Evolutionary conservation across 2,113 vertebrate genomes (phyloP), one percentile per base, ranked within the genome.

Genomic region (Pavo muticus): DNA sequence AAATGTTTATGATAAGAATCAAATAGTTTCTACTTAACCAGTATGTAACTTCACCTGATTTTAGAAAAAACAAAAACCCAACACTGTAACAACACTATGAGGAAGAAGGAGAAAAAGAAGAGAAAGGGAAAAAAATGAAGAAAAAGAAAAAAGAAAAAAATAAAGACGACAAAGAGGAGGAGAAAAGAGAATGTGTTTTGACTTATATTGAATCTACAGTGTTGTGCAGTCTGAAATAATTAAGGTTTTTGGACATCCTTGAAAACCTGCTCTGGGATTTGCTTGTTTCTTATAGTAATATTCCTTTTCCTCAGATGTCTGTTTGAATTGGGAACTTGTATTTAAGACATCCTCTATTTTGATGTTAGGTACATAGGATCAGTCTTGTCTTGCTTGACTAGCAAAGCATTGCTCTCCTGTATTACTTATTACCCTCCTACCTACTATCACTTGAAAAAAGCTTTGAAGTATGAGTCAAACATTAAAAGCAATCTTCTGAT

Each of bases 401-500:
- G 52, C 39, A 54, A 17, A 76, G 80, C n/a, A 32, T 16, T 91
- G 56, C 80, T 87, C 61, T 84, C 83, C 72, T 90, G 42, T 67
- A 50, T 72, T 82, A 81, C 64, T 84, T 81, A 86, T 63, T 79
- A 78, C 15, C 81, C 91, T 95, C 94, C 94, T 56, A 96, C 95
- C 24, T 27, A n/a, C 88, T 91, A 92, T 87, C 91, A 92, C 74
- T 79, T 69, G 59, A 60, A 61, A 35, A 81, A 74, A 70, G 76
- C 90, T 84, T 82, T 73, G 78, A 87, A 92, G 74, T 30, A 78
- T 96, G 96, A 96, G 61, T 92, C 92, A 93, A 75, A 59, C 50
- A 75, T 56, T 88, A 88, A 84, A 80, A 92, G 35, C 77, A 78
- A 82, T 56, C 56, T 1, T 6, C 68, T 80, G 23, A 7, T 3